Evolutionary conservation across 2,888 invertebrate genomes (phyloP).

Genomic region (Ariolimax columbianus): DNA sequence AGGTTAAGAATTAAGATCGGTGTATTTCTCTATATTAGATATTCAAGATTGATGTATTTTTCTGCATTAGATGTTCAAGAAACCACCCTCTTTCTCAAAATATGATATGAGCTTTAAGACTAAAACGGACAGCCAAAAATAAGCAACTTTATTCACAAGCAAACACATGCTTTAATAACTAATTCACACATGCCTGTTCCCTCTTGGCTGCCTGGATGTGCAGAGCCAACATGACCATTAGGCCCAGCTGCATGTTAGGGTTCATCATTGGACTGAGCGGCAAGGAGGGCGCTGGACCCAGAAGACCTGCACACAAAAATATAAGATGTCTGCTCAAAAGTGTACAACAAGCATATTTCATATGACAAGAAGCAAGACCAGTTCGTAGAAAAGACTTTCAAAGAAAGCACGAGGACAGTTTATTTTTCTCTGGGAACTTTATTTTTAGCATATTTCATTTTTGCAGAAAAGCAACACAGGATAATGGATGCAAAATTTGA

Average conservation of each 20-base stretch:
- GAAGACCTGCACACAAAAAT: conserved; percentile 62
- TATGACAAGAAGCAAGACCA: neutral
- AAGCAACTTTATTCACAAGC: neutral
- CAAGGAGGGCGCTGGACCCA: conserved; percentile 71
- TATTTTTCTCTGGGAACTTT: neutral
- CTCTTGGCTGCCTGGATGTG: conserved; percentile 60
- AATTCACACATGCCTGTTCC: conserved; percentile 52
- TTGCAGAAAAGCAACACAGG: neutral
- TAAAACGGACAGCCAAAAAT: neutral
- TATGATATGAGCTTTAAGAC: too few species aligned
- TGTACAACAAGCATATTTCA: neutral
- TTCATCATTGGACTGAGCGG: conserved; percentile 71
- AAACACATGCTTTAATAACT: neutral
- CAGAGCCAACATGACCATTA: conserved; percentile 67
- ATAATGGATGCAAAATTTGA: neutral
- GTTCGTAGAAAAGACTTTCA: neutral
- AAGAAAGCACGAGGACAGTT: neutral
- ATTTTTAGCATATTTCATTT: neutral
- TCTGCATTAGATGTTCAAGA: too few species aligned
- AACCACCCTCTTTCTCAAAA: too few species aligned
- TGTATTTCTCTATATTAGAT: too few species aligned
- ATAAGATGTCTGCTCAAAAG: conserved; percentile 5
- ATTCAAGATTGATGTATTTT: too few species aligned
- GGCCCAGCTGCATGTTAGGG: conserved; percentile 70
- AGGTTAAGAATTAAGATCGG: too few species aligned